These are phyloP conservation scores for Sepiola atlantica DNA, from an alignment of 2,888 invertebrate species.

Conservation along the genomic window DNA sequence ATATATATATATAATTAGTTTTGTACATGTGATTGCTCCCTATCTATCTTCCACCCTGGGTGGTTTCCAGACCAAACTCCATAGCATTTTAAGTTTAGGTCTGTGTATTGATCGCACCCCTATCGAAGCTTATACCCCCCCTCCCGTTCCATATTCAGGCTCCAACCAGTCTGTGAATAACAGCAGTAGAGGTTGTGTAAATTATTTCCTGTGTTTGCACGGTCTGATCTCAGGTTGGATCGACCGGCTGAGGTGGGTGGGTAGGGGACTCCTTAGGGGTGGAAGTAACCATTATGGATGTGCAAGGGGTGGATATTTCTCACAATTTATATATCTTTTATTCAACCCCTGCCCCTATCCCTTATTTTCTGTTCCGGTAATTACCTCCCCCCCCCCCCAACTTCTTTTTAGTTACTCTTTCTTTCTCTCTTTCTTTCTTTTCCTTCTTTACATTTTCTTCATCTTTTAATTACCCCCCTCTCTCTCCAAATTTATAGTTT, in stretches of 20 bases:
- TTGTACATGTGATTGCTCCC: neutral
- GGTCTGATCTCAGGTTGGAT: neutral
- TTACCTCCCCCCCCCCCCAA: too few relatives aligned
- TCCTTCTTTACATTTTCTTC: neutral
- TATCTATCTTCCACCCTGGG: neutral
- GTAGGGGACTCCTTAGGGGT: neutral
- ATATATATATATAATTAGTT: neutral
- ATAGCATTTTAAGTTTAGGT: neutral
- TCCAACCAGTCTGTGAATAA: neutral
- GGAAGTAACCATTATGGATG: neutral
- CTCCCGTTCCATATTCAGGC: neutral
- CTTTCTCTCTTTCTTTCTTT: neutral
- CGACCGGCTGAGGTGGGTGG: neutral
- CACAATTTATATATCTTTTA: neutral
- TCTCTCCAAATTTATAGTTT: neutral
- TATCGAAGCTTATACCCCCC: neutral
- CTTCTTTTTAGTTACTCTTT: neutral
- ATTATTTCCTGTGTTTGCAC: conserved; percentile 19
- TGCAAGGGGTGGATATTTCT: neutral
- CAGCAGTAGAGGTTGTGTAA: neutral
- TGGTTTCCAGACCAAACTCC: neutral
- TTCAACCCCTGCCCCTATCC: neutral
- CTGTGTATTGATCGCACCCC: neutral
- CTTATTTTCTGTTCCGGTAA: neutral
- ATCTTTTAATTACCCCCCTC: neutral